These are phyloP conservation scores for Paratilapia polleni DNA, from an alignment of 2,113 vertebrate species.

Conservation along the genomic window DNA sequence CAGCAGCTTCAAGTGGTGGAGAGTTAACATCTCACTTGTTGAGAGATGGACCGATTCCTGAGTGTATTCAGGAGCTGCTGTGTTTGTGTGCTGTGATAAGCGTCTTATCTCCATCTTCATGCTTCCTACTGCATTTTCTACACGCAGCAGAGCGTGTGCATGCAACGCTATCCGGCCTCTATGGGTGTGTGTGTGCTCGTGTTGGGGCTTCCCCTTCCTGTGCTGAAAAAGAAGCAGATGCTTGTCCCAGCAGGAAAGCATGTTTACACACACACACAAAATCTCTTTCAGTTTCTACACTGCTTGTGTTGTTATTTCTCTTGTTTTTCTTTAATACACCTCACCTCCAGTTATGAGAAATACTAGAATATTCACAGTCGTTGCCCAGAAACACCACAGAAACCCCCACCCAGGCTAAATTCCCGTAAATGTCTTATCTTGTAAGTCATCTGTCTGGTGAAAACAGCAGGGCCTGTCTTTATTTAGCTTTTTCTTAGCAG, in stretches of 20 bases:
- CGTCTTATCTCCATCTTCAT: slow-evolving; percentile 18
- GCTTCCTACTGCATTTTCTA: slow-evolving; percentile 11
- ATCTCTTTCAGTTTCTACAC: fast-evolving
- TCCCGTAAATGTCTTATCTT: not conserved
- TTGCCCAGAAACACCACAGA: fast-evolving
- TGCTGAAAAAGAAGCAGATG: slow-evolving; percentile 49
- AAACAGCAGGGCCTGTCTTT: not conserved
- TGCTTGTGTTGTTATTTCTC: not conserved
- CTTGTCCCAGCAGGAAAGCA: slow-evolving; percentile 23
- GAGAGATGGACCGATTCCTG: no score
- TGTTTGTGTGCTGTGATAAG: no score
- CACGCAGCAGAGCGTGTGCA: not conserved
- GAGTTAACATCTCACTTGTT: not conserved
- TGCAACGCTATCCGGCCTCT: no score
- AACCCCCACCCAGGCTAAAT: not conserved
- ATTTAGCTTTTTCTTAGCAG: not conserved
- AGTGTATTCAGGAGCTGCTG: no score
- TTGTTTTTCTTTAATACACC: not conserved
- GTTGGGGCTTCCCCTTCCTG: slow-evolving; percentile 47
- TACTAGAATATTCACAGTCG: no score
- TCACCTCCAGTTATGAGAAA: not conserved
- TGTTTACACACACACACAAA: not conserved
- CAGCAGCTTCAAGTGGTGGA: not conserved
- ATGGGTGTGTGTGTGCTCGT: not conserved
- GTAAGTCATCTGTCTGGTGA: not conserved